These are phyloP conservation scores for Micoletzkya japonica DNA, from an alignment of 2,888 invertebrate genomes.

Conservation along the genomic window DNA sequence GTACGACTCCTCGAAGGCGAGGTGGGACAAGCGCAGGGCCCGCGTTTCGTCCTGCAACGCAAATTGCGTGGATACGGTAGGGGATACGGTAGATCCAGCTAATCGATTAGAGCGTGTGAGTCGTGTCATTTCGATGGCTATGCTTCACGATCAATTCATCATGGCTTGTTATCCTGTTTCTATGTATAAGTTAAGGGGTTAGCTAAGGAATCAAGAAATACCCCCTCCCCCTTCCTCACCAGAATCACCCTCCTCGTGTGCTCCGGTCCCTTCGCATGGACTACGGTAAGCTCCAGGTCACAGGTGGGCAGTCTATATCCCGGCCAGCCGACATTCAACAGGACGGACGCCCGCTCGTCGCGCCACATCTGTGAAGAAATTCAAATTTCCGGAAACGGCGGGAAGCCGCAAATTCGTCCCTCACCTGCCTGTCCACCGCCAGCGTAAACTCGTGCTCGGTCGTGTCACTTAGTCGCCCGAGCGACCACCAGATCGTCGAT, in stretches of 20 bases:
- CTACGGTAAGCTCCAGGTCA: conserved; percentile 3
- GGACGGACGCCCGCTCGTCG: conserved; percentile 17
- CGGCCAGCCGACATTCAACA: conserved; percentile 11
- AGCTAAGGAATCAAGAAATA: no score
- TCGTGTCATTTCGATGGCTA: no score
- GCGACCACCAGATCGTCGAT: conserved; percentile 5
- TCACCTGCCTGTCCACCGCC: neutral
- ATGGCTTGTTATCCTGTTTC: no score
- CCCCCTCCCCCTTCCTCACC: conserved; percentile 6
- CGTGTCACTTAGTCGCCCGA: conserved; percentile 2
- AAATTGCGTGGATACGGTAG: neutral
- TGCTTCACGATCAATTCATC: no score
- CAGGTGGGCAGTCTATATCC: conserved; percentile 15
- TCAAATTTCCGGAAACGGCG: neutral
- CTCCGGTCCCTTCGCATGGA: neutral
- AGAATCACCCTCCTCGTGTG: no score
- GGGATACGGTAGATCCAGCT: neutral
- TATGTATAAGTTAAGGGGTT: no score
- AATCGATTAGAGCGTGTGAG: no score
- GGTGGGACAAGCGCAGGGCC: neutral
- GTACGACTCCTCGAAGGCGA: conserved; percentile 20
- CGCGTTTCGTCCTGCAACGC: conserved; percentile 14
- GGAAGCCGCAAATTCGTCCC: neutral
- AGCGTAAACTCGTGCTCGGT: conserved; percentile 3
- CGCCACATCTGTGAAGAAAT: conserved; percentile 16